These are phyloP conservation scores for Leptinotarsa defecta DNA, from an alignment of 1,140 invertebrate genomes.

Conservation along the genomic window DNA sequence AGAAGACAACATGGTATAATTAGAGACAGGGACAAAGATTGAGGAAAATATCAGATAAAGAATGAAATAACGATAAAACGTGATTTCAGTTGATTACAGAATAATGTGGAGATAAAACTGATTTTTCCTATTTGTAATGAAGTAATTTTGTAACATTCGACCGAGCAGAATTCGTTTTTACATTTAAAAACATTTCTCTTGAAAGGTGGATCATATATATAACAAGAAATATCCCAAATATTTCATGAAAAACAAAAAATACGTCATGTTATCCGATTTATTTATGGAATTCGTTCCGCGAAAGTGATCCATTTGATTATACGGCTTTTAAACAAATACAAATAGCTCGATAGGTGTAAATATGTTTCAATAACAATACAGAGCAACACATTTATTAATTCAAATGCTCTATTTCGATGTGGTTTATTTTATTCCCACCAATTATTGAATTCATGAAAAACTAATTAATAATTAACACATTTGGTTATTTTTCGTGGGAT, in stretches of 20 bases:
- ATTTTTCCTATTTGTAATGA: too few species aligned
- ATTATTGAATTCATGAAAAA: not conserved
- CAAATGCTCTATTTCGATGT: constrained; percentile 14
- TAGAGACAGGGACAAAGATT: too few species aligned
- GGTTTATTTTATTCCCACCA: constrained; percentile 14
- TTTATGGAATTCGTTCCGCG: not conserved
- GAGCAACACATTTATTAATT: constrained; percentile 4
- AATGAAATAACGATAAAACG: too few species aligned
- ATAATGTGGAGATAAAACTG: too few species aligned
- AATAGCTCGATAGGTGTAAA: constrained; percentile 8
- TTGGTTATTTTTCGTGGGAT: not conserved
- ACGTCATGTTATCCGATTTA: not conserved
- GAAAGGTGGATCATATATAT: too few species aligned
- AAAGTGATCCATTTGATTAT: not conserved
- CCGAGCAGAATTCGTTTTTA: too few species aligned
- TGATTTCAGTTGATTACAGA: too few species aligned
- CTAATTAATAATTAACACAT: constrained; percentile 1
- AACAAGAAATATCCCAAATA: not conserved
- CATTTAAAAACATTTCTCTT: too few species aligned
- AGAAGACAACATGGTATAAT: too few species aligned
- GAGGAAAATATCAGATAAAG: too few species aligned
- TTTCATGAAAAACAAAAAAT: not conserved
- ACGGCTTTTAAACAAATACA: not conserved
- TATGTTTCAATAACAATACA: not conserved
- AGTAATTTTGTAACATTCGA: too few species aligned